These are phyloP conservation scores for Suricata suricatta DNA, from an alignment of 2,113 vertebrate genomes.

Conservation along the genomic window DNA sequence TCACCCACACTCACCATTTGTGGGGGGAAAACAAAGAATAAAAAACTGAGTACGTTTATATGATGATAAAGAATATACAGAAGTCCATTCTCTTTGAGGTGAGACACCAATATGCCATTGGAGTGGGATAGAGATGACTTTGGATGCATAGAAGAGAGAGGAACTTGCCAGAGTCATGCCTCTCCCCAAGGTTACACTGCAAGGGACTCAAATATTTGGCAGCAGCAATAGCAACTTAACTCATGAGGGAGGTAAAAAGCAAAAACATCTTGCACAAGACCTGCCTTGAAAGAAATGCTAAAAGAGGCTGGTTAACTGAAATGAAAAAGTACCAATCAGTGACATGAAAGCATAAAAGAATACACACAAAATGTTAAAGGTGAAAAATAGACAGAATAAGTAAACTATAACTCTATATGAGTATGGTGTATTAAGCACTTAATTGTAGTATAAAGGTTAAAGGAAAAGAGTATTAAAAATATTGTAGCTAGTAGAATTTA, in stretches of 20 bases:
- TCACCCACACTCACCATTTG: not conserved
- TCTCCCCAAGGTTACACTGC: not conserved
- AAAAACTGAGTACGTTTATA: not conserved
- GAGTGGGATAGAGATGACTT: not conserved
- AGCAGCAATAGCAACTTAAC: not conserved
- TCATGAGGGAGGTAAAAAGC: not conserved
- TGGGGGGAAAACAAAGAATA: not conserved
- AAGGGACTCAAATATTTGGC: not conserved
- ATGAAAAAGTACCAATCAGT: not conserved
- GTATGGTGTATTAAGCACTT: not conserved
- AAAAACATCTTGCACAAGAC: not conserved
- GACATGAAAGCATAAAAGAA: not conserved
- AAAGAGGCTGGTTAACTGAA: not conserved
- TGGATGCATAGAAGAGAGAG: not conserved
- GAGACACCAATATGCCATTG: not conserved
- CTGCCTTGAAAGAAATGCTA: not conserved
- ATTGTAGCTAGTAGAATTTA: not conserved
- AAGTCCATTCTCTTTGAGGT: not conserved
- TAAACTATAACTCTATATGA: not conserved
- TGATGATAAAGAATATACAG: not conserved
- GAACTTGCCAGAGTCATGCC: not conserved
- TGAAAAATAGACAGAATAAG: not conserved
- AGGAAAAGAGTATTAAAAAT: not conserved
- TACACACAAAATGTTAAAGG: not conserved
- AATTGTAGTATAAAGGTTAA: not conserved